A percentile compares a stretch with the other conserved stretches of the same genome.
Evolutionary conservation across 1,140 invertebrate genomes (phyloP).

Genomic region (Drosophila sulfurigaster): DNA sequence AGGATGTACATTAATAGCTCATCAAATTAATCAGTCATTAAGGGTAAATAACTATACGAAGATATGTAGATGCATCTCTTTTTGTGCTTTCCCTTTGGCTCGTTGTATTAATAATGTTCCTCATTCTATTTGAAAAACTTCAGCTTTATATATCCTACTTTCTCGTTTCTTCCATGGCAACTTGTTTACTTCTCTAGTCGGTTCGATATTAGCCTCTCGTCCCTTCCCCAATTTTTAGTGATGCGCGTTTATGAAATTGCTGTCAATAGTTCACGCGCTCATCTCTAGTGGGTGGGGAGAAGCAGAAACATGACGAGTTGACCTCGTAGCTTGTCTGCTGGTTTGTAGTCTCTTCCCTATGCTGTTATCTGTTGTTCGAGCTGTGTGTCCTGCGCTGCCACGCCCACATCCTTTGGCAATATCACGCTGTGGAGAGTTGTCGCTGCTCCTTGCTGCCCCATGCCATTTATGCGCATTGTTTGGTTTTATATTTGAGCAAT

Average conservation of each 20-base stretch:
- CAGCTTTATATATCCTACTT: no score
- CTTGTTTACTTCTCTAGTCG: no score
- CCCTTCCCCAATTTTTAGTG: background rate
- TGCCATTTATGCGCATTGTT: constrained; percentile 68
- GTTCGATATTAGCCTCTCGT: background rate
- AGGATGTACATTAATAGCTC: no score
- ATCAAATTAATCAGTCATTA: no score
- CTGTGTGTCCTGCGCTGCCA: constrained; percentile 8
- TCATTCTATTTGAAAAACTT: no score
- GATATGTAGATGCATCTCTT: no score
- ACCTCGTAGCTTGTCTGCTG: background rate
- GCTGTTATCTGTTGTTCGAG: background rate
- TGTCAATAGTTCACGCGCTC: background rate
- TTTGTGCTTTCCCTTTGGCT: no score
- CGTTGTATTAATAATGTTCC: no score
- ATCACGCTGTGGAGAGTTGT: constrained; percentile 3
- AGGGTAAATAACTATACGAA: no score
- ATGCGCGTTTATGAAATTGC: background rate
- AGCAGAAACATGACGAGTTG: constrained; percentile 1
- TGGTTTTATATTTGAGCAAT: constrained; percentile 80
- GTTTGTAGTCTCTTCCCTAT: background rate
- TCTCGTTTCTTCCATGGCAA: no score
- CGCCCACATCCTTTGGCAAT: constrained; percentile 21
- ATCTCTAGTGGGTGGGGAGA: background rate
- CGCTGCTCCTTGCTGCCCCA: no score